A percentile compares a stretch with the other conserved stretches of the same genome.
Conservation (phyloP, 2,888 invertebrate species). For the Mycalesis mineus region DNA sequence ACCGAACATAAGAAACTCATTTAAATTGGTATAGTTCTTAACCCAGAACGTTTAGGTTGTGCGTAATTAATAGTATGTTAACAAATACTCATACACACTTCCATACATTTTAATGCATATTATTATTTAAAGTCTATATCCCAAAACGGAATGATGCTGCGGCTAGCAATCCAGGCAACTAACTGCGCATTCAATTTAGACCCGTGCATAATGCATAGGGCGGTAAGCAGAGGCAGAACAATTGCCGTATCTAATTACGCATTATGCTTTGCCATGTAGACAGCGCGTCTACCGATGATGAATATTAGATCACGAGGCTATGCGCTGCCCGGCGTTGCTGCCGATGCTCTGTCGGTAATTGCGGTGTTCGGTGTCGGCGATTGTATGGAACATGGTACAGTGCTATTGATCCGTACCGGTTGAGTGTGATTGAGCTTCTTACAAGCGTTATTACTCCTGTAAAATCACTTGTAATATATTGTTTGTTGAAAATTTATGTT, state of each 20-base stretch:
- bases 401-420: not conserved
- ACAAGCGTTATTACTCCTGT: no score
- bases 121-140: not conserved
- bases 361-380: conserved; percentile 36
- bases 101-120: no score
- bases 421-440: no score
- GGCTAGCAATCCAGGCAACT: conserved; percentile 42
- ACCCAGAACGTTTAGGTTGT: no score
- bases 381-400: not conserved
- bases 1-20: no score
- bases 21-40: no score
- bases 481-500: no score
- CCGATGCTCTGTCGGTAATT: conserved; percentile 42
- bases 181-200: conserved; percentile 72
- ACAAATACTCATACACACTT: no score
- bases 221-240: conserved; percentile 56
- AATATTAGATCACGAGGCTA: conserved; percentile 69
- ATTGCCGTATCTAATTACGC: conserved; percentile 75
- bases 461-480: no score
- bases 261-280: conserved; percentile 72
- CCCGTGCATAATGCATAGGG: conserved; percentile 71
- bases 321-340: conserved; percentile 54
- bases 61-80: no score
- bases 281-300: conserved; percentile 65
- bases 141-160: conserved; percentile 16